Conservation (phyloP, 2,113 vertebrate species). For the Pithys albifrons region DNA sequence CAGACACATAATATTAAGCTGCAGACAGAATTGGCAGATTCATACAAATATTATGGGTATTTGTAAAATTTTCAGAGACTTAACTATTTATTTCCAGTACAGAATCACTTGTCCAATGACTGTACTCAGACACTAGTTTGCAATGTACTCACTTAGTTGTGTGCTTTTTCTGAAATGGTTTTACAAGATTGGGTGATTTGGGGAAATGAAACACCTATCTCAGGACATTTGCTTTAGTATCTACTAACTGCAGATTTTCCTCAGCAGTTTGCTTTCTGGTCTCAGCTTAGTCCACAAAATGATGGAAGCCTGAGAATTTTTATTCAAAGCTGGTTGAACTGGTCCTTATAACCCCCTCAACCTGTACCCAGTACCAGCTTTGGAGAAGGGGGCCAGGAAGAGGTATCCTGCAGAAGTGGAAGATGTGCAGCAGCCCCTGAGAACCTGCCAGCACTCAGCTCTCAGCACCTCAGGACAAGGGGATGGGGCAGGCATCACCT, state of each 20-base stretch:
- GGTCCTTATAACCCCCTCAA: neutral
- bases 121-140: neutral
- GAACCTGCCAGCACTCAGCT: neutral
- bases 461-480: neutral
- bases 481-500: neutral
- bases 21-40: neutral
- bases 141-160: neutral
- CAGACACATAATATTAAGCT: neutral
- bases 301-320: neutral
- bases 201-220: neutral
- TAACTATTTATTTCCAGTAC: neutral
- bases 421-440: neutral
- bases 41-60: neutral
- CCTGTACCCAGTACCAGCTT: neutral
- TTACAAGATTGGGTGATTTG: neutral
- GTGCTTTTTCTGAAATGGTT: neutral
- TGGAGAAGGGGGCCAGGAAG: neutral
- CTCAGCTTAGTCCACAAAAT: neutral
- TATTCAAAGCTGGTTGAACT: neutral
- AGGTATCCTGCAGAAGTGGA: neutral
- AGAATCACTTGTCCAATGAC: neutral
- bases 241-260: neutral
- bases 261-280: neutral
- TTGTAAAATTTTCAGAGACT: neutral
- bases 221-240: neutral